Base-by-base conservation (phyloP, 2,797 vertebrate genomes). In the Halcyon smyrnensis region DNA sequence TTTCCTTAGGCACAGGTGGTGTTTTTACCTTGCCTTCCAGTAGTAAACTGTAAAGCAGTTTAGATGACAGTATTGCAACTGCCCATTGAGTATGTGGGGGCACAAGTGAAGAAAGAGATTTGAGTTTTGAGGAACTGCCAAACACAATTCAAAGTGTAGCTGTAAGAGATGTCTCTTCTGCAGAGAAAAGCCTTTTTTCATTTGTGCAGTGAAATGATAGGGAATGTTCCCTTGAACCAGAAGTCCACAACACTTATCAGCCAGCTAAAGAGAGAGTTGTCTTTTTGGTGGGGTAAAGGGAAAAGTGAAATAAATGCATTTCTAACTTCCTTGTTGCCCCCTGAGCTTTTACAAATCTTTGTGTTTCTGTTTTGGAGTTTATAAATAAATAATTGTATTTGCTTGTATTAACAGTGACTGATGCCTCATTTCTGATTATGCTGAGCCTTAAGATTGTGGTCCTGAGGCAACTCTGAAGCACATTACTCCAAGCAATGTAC, bases 71-170 rank as follows among this genome's bases (percentile, higher is more conserved):
- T 53, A 50, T 41, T 78, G 43, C 71, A 78, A 18, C 28, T 56
- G 11, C 23, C 13, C 0, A 0, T 50, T 10, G 50, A 54, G 32
- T 37, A 17, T 27, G 4, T 24, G 14, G 27, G 9, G 12, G 15
- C 16, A 69, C 19, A 69, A 59, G 5, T 5, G 15, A n/a, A 50
- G 30, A 34, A 91, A 89, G 48, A 81, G 15, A 34, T 11, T 8
- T 71, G 59, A 63, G 53, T 30, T 86, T 50, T 62, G 21, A 45
- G 80, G 92, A 84, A 70, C 8, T 2, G 8, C 21, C 30, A 21
- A 69, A 25, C 41, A 30, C 36, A 45, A 9, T 56, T 50, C 51
- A 36, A 65, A 84, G 4, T 60, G 14, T 56, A 65, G 51, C 39
- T 64, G 32, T 50, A 37, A 79, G 53, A 79, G 45, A n/a, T 54